Conservation (phyloP, 2,113 vertebrate genomes). For the Chauna torquata region DNA sequence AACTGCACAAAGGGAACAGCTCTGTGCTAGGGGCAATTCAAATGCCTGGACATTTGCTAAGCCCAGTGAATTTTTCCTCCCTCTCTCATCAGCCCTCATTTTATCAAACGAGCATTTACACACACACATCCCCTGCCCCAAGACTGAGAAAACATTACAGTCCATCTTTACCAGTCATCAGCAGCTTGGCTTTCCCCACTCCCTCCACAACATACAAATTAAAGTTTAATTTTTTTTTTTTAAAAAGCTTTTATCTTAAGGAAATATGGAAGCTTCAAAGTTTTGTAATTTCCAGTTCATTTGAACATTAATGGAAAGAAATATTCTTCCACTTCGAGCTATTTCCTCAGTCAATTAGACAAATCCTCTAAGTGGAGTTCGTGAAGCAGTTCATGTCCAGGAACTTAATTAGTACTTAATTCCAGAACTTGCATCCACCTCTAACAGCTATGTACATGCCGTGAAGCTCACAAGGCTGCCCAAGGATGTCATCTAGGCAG, state of each 20-base stretch:
- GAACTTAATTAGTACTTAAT: conserved; percentile 74
- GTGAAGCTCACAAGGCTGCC: fast-evolving
- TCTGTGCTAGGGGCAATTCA: not conserved
- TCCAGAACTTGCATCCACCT: conserved; percentile 54
- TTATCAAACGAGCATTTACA: not conserved
- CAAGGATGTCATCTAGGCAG: not conserved
- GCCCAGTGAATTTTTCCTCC: not conserved
- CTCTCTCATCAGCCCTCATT: not conserved
- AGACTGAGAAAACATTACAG: not conserved
- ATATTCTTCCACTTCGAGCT: conserved; percentile 76
- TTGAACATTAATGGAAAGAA: conserved; percentile 80
- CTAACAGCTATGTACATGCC: not conserved
- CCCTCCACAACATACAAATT: not conserved
- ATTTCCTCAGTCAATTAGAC: conserved; percentile 81
- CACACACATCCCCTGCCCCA: not conserved
- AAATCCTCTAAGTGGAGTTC: conserved; percentile 77
- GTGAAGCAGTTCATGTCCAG: conserved; percentile 74
- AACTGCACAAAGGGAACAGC: not conserved
- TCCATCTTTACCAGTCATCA: conserved; percentile 1
- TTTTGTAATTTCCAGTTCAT: conserved; percentile 76
- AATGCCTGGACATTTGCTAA: not conserved
- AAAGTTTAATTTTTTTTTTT: conserved; percentile 33
- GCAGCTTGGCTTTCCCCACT: conserved; percentile 37
- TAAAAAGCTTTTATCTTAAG: conserved; percentile 71
- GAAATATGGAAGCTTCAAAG: conserved; percentile 67